phyloP scores from a whole-genome alignment of 1,140 invertebrate genomes.

The Bombus picipes region DNA sequence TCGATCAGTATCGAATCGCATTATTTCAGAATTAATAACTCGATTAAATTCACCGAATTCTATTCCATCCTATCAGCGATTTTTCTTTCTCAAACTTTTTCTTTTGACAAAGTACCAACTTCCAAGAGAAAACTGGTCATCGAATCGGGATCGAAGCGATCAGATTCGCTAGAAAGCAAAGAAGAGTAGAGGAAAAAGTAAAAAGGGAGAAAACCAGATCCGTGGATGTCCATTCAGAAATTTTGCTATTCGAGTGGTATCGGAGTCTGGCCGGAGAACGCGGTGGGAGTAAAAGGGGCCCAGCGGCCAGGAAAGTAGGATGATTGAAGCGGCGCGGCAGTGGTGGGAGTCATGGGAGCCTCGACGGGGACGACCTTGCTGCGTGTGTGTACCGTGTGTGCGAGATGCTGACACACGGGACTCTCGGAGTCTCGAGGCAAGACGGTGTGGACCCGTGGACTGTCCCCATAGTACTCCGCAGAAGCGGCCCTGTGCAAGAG shows the following conservation, averaged over 20 bases:
- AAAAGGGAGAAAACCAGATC: neutral
- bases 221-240: slow-evolving; percentile 28
- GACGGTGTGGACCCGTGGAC: slow-evolving; percentile 35
- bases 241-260: slow-evolving; percentile 26
- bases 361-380: slow-evolving; percentile 54
- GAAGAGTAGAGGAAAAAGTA: neutral
- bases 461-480: slow-evolving; percentile 53
- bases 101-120: too few relatives aligned
- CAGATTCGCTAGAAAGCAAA: neutral
- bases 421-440: slow-evolving; percentile 9
- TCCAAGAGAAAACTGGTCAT: too few relatives aligned
- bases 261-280: neutral
- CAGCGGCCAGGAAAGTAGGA: slow-evolving; percentile 46
- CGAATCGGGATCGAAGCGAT: too few relatives aligned
- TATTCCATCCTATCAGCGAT: too few relatives aligned
- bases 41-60: too few relatives aligned
- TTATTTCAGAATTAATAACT: too few relatives aligned
- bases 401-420: slow-evolving; percentile 4
- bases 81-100: too few relatives aligned
- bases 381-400: neutral
- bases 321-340: slow-evolving; percentile 29
- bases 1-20: too few relatives aligned
- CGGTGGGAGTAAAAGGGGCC: slow-evolving; percentile 35
- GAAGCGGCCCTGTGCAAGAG: slow-evolving; percentile 45
- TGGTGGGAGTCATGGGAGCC: slow-evolving; percentile 45